Evolutionary conservation across 1,140 invertebrate genomes (phyloP), one percentile per base, ranked within the genome.

Genomic region (Pogonomyrmex barbatus): DNA sequence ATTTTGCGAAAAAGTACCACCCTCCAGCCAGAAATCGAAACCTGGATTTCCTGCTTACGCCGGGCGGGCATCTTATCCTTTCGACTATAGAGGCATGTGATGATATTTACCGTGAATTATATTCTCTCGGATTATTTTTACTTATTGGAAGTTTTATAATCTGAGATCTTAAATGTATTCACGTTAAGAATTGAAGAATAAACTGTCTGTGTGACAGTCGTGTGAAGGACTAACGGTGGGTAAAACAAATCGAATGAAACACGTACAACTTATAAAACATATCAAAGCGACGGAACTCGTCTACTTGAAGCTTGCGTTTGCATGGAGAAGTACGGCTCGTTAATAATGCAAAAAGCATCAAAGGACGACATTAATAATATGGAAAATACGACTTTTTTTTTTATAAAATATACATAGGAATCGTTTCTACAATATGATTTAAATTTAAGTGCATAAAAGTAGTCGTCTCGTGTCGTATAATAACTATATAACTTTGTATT

Each of bases 321-420:
- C 42, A 76, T 76, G 5, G 60, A 24, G 10, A 68, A 68, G 47
- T 24, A 9, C 10, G 14, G 33, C 17, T 68, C 45, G 6, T 79
- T 78, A 33, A 12, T 68, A 79, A 68, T 39, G 47, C 47, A 30
- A 79, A 39, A 42, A 71, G 67, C 67, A 58, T 71, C 12, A 82
- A 47, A 82, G 24, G 30, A 47, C 47, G 17, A 45, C 17, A 8
- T n/a, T 79, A 67, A 79, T 67, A 54, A 56, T 10, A 1, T 30
- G n/a, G 52, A 58, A 82, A 58, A 33, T 56, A 33, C 24, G 39
- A 54, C 54, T 52, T 24, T 54, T 33, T 14, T 58, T 54, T 24
- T 50, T 10, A 39, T 39, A 42, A 62, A 24, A 60, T 0, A 24
- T 0, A 54, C n/a, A 30, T 42, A 14, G 63, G 10, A 52, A 54